Base-by-base conservation (phyloP, 2,888 invertebrate species). In the Caenorhabditis zanzibari region DNA sequence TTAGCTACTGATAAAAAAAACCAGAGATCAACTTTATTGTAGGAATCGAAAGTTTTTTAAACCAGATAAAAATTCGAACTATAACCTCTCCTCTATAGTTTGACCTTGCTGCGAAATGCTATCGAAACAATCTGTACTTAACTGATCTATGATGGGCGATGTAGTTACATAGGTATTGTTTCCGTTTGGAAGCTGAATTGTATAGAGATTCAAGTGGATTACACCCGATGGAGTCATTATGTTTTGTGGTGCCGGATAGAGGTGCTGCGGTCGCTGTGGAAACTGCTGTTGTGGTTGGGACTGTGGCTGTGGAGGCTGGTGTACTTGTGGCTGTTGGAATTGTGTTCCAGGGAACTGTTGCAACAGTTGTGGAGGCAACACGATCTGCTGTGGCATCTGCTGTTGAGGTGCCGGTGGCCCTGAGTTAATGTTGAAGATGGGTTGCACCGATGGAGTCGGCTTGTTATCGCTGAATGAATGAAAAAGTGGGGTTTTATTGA, bases 391-490 rank as follows among this genome's bases (percentile, higher is more conserved):
- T 7, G 52, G 63, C 4, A 59, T n/a, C 22, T 35, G 76, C n/a
- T 49, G 69, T 12, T 61, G 19, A 14, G 10, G 14, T 26, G 73
- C 26, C 4, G 72, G 41, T 0, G 74, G 54, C 16, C 63, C 73
- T 4, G 81, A 49, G 44, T 81, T 73, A 19, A 81, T 81, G 24
- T 81, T 81, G 22, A 81, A 81, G 7, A 81, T 81, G 32, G 81
- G 81, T 47, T 81, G 81, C 66, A 74, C 74, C 32, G 74, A 0
- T 6, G 73, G 14, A 44, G 3, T 52, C 7, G 58, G 73, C 52
- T 41, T 61, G 61, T 81, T 74, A 63, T 74, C 74, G 24, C 81
- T 81, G 63, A 68, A 81, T 44, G 32, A 56, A 58, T n/a, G 28
- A 77, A 59, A 28, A 10, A 47, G 14, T n/a, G 63, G 14, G 44